A percentile compares a stretch with the other conserved stretches of the same genome.
phyloP scores from a whole-genome alignment of 2,797 vertebrate genomes.

The Sarcoramphus papa region DNA sequence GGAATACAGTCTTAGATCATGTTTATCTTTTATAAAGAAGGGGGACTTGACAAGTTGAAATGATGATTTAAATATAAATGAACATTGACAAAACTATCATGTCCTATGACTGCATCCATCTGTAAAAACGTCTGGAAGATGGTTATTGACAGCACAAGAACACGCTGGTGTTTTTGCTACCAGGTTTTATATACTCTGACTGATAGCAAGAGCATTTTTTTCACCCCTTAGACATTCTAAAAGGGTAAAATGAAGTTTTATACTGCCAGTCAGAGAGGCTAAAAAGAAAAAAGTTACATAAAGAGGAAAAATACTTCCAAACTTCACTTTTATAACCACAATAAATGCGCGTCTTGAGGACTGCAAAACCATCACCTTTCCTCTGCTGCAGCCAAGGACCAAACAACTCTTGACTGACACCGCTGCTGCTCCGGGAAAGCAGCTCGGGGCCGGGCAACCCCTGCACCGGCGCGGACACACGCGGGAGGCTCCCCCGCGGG shows the following conservation, averaged over 20 bases:
- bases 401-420: no score
- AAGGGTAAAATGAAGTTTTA: not conserved
- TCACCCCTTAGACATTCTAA: not conserved
- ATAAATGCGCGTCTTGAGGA: no score
- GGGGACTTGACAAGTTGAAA: not conserved
- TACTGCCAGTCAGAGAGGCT: no score
- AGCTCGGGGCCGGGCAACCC: no score
- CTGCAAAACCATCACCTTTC: no score
- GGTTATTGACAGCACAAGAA: not conserved
- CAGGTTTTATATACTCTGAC: accelerated
- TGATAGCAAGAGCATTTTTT: accelerated
- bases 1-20: accelerated
- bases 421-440: no score
- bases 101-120: no score
- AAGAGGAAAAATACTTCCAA: accelerated
- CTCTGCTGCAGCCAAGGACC: not conserved
- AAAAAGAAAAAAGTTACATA: accelerated
- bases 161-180: accelerated
- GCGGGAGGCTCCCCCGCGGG: not conserved
- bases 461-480: not conserved
- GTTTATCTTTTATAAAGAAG: not conserved
- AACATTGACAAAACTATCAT: accelerated
- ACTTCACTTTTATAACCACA: no score
- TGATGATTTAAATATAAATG: not conserved
- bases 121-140: accelerated